Percentiles rank a stretch among this genome's conserved stretches.
Conservation (phyloP, 2,113 vertebrate species). For the Ranitomeya imitator region DNA sequence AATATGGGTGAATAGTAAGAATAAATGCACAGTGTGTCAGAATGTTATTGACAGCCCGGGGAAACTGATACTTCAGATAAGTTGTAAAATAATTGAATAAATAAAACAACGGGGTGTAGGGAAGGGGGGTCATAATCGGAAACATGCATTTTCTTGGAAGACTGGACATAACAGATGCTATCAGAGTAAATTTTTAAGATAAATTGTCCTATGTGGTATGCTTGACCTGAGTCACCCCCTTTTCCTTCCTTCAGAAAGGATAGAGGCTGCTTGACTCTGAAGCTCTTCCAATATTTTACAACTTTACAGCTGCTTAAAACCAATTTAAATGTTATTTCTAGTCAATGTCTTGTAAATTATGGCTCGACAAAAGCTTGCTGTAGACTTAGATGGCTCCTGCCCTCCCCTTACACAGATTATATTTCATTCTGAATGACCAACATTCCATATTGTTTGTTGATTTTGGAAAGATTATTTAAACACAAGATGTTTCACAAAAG, state of each 20-base stretch:
- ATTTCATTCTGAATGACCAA: constrained; percentile 58
- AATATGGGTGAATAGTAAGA: not conserved
- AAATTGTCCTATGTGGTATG: constrained; percentile 56
- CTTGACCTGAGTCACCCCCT: constrained; percentile 56
- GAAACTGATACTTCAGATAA: constrained; percentile 41
- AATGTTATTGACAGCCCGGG: constrained; percentile 39
- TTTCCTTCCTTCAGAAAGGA: constrained; percentile 50
- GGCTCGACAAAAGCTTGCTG: constrained; percentile 57
- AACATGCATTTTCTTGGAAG: constrained; percentile 52
- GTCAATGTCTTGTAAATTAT: constrained; percentile 59
- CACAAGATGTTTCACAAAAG: constrained; percentile 57
- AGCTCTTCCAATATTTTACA: constrained; percentile 56
- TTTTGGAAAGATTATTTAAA: constrained; percentile 58
- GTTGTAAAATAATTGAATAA: constrained; percentile 34
- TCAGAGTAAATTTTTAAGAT: constrained; percentile 50
- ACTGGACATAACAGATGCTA: constrained; percentile 55
- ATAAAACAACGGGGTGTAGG: constrained; percentile 1
- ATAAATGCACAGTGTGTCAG: constrained; percentile 18
- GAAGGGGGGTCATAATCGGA: constrained; percentile 32
- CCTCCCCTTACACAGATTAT: constrained; percentile 56
- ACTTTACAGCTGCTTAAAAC: constrained; percentile 59
- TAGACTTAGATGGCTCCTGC: constrained; percentile 58
- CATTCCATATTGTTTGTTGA: constrained; percentile 59
- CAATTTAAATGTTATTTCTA: constrained; percentile 59
- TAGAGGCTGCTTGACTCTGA: constrained; percentile 52